These are phyloP conservation scores for Strigamia transsilvanica DNA, from an alignment of 2,888 invertebrate genomes.

Conservation along the genomic window DNA sequence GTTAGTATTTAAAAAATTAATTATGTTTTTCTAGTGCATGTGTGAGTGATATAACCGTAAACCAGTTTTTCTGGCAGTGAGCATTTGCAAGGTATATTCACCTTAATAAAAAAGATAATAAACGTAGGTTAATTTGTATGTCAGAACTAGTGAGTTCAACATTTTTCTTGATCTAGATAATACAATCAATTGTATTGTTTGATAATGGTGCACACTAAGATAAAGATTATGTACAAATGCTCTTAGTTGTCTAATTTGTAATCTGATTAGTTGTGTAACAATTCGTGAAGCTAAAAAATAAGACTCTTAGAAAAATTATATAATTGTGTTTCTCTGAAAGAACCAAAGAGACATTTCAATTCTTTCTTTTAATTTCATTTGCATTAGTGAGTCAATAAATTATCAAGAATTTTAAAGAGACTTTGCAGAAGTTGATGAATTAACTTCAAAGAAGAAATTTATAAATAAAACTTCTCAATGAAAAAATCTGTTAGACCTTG, in stretches of 20 bases:
- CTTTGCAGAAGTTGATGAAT: background rate
- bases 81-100: background rate
- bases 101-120: constrained; percentile 22
- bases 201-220: background rate
- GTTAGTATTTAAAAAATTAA: constrained; percentile 11
- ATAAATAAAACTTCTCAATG: background rate
- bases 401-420: background rate
- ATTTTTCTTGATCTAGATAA: background rate
- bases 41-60: background rate
- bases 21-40: background rate
- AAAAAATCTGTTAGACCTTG: constrained; percentile 13
- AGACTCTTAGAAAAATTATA: background rate
- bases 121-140: background rate
- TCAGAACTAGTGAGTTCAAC: background rate
- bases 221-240: background rate
- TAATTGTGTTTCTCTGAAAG: background rate
- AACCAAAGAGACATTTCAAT: background rate
- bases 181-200: background rate
- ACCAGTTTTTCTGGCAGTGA: background rate
- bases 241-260: background rate
- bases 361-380: background rate
- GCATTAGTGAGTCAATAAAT: background rate
- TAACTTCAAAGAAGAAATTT: constrained; percentile 14
- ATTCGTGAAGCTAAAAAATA: no score
- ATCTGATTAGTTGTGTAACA: background rate